phyloP scores from a whole-genome alignment of 2,888 invertebrate species.

The Lasioglossum vierecki region DNA sequence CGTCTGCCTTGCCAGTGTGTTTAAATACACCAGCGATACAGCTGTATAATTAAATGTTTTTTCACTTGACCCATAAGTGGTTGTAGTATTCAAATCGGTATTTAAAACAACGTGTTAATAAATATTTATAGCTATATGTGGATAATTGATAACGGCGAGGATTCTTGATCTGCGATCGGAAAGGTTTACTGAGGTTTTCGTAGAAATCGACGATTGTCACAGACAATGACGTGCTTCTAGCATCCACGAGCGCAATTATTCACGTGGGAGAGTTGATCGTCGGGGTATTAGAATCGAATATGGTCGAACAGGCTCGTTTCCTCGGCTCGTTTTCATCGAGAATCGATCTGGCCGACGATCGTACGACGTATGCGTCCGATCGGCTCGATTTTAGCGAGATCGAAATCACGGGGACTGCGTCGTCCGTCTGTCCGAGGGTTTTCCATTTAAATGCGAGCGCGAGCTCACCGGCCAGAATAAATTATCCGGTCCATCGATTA shows the following conservation, averaged over 20 bases:
- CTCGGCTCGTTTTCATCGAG: constrained; percentile 21
- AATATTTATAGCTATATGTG: no score
- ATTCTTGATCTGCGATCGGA: neutral
- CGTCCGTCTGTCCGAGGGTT: constrained; percentile 9
- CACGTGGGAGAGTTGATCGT: neutral
- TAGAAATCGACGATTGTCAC: neutral
- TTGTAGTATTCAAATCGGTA: neutral
- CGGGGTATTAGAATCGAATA: constrained; percentile 33
- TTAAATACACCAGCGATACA: neutral
- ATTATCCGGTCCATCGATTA: constrained; percentile 57
- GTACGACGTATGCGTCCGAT: constrained; percentile 3
- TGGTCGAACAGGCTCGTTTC: neutral
- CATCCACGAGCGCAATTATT: neutral
- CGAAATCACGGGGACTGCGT: constrained; percentile 24
- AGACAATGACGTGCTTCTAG: neutral
- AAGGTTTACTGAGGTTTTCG: neutral
- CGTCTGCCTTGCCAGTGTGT: neutral
- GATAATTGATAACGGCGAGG: neutral
- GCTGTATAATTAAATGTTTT: neutral
- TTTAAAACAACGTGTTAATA: no score
- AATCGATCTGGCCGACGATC: neutral
- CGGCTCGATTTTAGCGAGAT: constrained; percentile 33
- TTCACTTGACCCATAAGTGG: neutral
- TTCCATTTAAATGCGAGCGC: constrained; percentile 49
- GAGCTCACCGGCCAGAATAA: constrained; percentile 47